Evolutionary conservation across 2,888 invertebrate genomes (phyloP), one percentile per base, ranked within the genome.

Genomic region (Onchidella celtica): DNA sequence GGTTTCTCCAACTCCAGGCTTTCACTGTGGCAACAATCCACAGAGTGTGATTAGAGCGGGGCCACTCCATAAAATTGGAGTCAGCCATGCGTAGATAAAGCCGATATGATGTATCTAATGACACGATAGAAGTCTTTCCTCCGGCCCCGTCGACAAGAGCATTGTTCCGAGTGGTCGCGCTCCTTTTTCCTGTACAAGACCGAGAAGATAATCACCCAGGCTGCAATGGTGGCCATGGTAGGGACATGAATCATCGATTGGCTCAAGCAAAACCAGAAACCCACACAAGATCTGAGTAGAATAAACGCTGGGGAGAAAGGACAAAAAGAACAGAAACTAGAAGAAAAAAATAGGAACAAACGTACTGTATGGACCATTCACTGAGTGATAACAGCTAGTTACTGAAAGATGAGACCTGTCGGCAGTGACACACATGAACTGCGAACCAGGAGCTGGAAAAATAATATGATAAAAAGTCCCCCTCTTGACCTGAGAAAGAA

Each of bases 71-170:
- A 14, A 65, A 76, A 76, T 74, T 61, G 63, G 40, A 74, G 66
- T 32, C 76, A 66, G 55, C 63, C n/a, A 66, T 34, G 76, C 76
- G 34, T 65, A 76, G 38, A 38, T 63, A 32, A 55, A 66, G 32
- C 66, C 66, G 55, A 76, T 66, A 66, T 47, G 76, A 76, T 55
- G 65, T 76, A 76, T 55, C 72, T 72, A 72, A 72, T 72, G 72
- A 72, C 72, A 72, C 47, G 57, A 32, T 34, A 32, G 9, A 29
- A 21, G 55, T 4, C 32, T 27, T 21, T 66, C 75, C 32, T 27
- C 21, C 17, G 9, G 32, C n/a, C 55, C 65, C n/a, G 55, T 40
- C 24, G 76, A 9, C 29, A 27, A 11, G 21, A 14, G 32, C 76
- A 76, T 76, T 76, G 66, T 76, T 32, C 66, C 76, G 32, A 61